These are phyloP conservation scores for Orestias chungarensis DNA, from an alignment of 2,797 vertebrate species.

Conservation along the genomic window DNA sequence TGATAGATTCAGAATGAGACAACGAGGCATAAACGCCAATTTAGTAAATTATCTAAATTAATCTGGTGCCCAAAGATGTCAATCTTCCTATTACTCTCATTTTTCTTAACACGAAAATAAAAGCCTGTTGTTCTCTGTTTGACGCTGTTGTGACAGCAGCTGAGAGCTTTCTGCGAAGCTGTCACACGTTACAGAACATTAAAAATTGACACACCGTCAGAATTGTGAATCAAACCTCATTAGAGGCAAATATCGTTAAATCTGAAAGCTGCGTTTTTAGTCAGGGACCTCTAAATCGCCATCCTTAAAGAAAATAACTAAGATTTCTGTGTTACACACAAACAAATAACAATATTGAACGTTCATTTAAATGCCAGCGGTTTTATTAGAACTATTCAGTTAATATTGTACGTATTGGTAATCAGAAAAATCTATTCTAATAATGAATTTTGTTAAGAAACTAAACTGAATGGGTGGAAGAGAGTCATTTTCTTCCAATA, in stretches of 20 bases:
- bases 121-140: neutral
- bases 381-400: neutral
- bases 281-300: neutral
- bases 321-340: neutral
- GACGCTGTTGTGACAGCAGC: neutral
- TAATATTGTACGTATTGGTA: neutral
- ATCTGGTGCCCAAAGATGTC: neutral
- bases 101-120: conserved; percentile 1
- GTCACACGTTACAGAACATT: neutral
- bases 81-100: neutral
- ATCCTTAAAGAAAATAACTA: neutral
- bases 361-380: neutral
- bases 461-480: too few relatives aligned
- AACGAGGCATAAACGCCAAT: neutral
- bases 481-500: too few relatives aligned
- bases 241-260: too few relatives aligned
- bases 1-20: neutral
- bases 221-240: too few relatives aligned
- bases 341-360: neutral
- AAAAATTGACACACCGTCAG: too few relatives aligned
- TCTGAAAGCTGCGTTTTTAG: neutral
- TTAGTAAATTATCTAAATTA: neutral
- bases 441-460: neutral
- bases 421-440: neutral
- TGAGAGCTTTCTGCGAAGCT: neutral